Percentiles rank a stretch among this genome's conserved stretches.
phyloP scores from a whole-genome alignment of 2,797 vertebrate genomes.

The Coracias cyanogaster region DNA sequence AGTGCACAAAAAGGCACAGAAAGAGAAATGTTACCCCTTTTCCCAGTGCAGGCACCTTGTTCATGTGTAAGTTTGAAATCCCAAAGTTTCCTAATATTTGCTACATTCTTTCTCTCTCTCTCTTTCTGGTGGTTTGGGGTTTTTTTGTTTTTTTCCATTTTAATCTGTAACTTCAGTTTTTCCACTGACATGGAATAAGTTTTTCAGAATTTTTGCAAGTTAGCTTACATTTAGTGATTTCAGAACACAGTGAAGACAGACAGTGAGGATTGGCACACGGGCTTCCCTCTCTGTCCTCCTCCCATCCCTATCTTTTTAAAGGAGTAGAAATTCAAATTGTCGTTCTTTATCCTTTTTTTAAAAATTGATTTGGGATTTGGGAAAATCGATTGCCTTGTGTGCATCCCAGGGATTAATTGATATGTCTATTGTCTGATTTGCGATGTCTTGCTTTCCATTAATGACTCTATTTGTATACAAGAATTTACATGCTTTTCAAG shows the following conservation, averaged over 20 bases:
- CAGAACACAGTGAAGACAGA: neutral
- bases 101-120: neutral
- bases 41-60: neutral
- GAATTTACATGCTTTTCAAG: constrained; percentile 31
- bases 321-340: constrained; percentile 29
- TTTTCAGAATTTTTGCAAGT: neutral
- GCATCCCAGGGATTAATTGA: constrained; percentile 62
- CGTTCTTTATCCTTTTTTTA: neutral
- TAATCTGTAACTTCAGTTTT: neutral
- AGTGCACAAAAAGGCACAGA: constrained; percentile 80
- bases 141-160: neutral
- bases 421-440: constrained; percentile 20
- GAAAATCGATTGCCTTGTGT: constrained; percentile 57
- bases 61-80: neutral
- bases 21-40: constrained; percentile 77
- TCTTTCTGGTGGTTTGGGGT: neutral
- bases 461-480: constrained; percentile 40
- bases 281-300: neutral
- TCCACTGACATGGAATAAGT: neutral
- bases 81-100: constrained; percentile 10
- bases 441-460: constrained; percentile 40
- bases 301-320: neutral
- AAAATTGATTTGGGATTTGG: constrained; percentile 63
- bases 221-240: neutral
- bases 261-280: neutral